These are phyloP conservation scores for cattle (Bos taurus) DNA, from an alignment of 2,113 vertebrate species.

Conservation along the genomic window ARS-UCD2.0 NC_037354.1:17228501-17229000, in stretches of 20 bases:
- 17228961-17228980: slow-evolving; percentile 32
- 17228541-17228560: slow-evolving; percentile 51
- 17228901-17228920: slow-evolving; percentile 56
- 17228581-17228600: slow-evolving; percentile 24
- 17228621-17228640: slow-evolving; percentile 70
- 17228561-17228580: slow-evolving; percentile 9
- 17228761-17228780: slow-evolving; percentile 53
- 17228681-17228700: slow-evolving; percentile 39
- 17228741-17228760: slow-evolving; percentile 44
- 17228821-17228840: slow-evolving; percentile 53
- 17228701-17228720: slow-evolving; percentile 53
- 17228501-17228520: background rate
- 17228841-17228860: slow-evolving; percentile 66
- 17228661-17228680: slow-evolving; percentile 54
- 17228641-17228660: slow-evolving; percentile 67
- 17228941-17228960: slow-evolving; percentile 56
- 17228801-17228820: slow-evolving; percentile 41
- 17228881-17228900: slow-evolving; percentile 54
- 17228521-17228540: slow-evolving; percentile 18
- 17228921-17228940: background rate
- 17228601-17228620: slow-evolving; percentile 45
- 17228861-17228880: slow-evolving; percentile 52
- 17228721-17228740: slow-evolving; percentile 51
- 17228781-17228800: slow-evolving; percentile 45
- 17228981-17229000: slow-evolving; percentile 15